Evolutionary conservation across 2,888 invertebrate species (phyloP).

Genomic region (Philaethria dido): DNA sequence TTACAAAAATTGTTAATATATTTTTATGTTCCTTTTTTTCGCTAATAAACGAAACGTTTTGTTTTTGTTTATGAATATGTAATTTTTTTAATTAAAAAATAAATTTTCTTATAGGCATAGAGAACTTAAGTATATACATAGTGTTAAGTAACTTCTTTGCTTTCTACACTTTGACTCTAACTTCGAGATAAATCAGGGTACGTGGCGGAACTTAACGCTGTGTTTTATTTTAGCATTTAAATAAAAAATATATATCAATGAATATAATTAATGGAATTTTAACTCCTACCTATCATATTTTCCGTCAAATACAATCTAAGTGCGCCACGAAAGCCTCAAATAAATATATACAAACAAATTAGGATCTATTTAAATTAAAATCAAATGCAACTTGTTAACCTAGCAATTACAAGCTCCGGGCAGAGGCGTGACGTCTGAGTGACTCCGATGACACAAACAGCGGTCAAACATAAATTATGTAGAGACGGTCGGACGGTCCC

Average conservation of each 20-base stretch:
- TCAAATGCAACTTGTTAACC: not conserved
- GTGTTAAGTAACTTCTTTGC: too few species aligned
- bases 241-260: too few species aligned
- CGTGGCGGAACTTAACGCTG: too few species aligned
- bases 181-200: too few species aligned
- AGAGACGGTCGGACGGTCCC: constrained; percentile 18
- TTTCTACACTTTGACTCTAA: too few species aligned
- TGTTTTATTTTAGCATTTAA: too few species aligned
- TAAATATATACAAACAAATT: not conserved
- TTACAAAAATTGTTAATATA: not conserved
- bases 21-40: not conserved
- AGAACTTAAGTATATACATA: too few species aligned
- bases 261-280: not conserved
- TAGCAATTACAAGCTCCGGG: not conserved
- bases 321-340: not conserved
- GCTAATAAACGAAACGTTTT: not conserved
- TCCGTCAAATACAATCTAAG: not conserved
- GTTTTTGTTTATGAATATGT: too few species aligned
- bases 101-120: too few species aligned
- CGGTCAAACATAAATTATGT: constrained; percentile 25
- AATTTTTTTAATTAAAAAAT: too few species aligned
- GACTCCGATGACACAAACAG: constrained; percentile 23
- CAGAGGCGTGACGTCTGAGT: not conserved
- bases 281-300: not conserved
- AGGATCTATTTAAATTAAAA: not conserved